Base-by-base conservation (phyloP, 2,888 invertebrate species). In the Cephalotes varians region DNA sequence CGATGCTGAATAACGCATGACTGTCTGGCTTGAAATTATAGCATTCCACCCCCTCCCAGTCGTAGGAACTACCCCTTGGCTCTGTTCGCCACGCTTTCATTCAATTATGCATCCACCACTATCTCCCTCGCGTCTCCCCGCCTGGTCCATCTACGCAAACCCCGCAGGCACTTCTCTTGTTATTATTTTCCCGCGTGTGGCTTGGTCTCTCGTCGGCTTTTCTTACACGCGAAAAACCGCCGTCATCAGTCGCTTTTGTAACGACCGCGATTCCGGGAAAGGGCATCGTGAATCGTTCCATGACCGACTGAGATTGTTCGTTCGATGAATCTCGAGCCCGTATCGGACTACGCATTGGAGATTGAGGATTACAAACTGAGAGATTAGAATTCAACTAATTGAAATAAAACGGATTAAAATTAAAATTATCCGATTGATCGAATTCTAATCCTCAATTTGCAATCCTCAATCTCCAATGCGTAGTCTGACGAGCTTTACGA, bases 1-100 rank as follows among this genome's bases (percentile, higher is more conserved):
- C 84, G 82, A 72, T 87, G 90, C 89, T 94, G 93, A 93, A 93
- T 94, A 94, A 93, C 92, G 91, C 93, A 93, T 93, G 93, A 92
- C 93, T 92, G 93, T 93, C 94, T 93, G 92, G 92, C 91, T 91
- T 91, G 90, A 93, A 93, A 93, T 93, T 93, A 93, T 91, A 91
- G 93, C 91, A 93, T 92, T 91, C 89, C 88, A 69, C 86, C 89
- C 88, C 89, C 85, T 86, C 87, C 83, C 81, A 83, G 77, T 85
- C 84, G 82, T 85, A 83, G 83, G 72, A 88, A 89, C 88, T 89
- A 91, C 91, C 92, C 89, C 88, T 86, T 87, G 88, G 87, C 90
- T 86, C 86, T 87, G 89, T 90, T 92, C 91, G 84, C 88, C 92
- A 91, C 90, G 89, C 91, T 92, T 91, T 91, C 92, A 92, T 93